Conservation (phyloP, 2,113 vertebrate species). For the Laterallus jamaicensis region DNA sequence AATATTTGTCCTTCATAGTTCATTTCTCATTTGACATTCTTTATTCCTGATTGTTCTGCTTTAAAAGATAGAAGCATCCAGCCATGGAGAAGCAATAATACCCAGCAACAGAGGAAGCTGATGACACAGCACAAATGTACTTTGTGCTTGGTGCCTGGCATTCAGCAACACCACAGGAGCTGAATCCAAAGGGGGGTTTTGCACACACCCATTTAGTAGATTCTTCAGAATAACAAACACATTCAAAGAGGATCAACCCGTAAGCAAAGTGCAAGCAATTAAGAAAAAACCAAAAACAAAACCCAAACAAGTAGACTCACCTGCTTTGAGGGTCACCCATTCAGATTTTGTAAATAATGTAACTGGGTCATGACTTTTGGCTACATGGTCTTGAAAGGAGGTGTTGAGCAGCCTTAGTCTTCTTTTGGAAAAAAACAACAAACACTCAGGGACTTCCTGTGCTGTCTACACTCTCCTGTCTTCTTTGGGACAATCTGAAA, state of each 20-base stretch:
- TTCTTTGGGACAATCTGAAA: not conserved
- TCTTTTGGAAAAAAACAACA: not conserved
- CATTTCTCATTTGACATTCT: conserved; percentile 59
- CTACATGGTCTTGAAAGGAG: not conserved
- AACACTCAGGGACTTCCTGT: not conserved
- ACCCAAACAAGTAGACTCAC: not conserved
- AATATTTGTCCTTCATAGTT: conserved; percentile 69
- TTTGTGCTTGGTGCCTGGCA: not conserved
- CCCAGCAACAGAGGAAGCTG: conserved; percentile 16
- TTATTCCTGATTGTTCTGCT: conserved; percentile 59
- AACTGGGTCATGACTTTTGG: not conserved
- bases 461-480: not conserved
- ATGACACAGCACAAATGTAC: conserved; percentile 58
- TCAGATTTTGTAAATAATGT: not conserved
- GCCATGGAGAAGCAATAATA: conserved; percentile 62
- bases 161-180: not conserved
- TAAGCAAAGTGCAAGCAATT: not conserved
- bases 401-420: not conserved
- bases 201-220: not conserved
- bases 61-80: conserved; percentile 62
- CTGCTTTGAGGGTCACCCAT: not conserved
- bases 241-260: not conserved
- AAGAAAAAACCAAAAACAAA: not conserved
- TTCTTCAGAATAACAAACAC: not conserved
- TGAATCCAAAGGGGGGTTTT: not conserved